Evolutionary conservation across 2,888 invertebrate genomes (phyloP), one percentile per base, ranked within the genome.

Genomic region (Baronia brevicornis): DNA sequence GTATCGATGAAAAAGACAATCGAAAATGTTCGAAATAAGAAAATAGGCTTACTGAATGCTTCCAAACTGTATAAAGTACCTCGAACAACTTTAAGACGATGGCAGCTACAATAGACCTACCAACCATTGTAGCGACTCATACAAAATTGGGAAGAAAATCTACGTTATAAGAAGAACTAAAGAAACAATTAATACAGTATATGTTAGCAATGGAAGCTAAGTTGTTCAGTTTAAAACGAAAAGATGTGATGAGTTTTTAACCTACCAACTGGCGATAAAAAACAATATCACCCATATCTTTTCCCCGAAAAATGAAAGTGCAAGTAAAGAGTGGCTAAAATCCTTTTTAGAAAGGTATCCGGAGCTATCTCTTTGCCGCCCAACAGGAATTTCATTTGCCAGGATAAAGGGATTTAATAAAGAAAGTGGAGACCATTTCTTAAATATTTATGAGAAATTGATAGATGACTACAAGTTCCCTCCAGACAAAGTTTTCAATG

Each of bases 401-500:
- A 29, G 20, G 10, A 11, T 20, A 5, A 21, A n/a, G n/a, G n/a
- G n/a, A n/a, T 29, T 35, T 29, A 29, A 35, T 24, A 35, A 29
- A 25, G 35, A 35, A 29, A 29, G 20, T 20, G 35, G 28, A 13
- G 11, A 29, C 15, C 13, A 25, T 25, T 29, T 28, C 14, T 29
- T 35, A 9, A 7, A 13, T 13, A 8, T 35, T 1, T 20, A 29
- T n/a, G 29, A 35, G 29, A 35, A 28, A 19, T 28, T 24, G 20
- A 28, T 28, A 20, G 29, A 35, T 25, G 1, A 34, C 8, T 17
- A 28, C 21, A n/a, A n/a, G n/a, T n/a, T 21, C 13, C 34, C 24
- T 12, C 38, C 44, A 28, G 35, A 50, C 31, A 38, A 46, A 21
- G 39, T 58, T 22, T 57, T 43, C 31, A 64, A 57, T 39, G 52